These are phyloP conservation scores for Dasyprocta punctata DNA, from an alignment of 2,113 vertebrate species.

Conservation along the genomic window DNA sequence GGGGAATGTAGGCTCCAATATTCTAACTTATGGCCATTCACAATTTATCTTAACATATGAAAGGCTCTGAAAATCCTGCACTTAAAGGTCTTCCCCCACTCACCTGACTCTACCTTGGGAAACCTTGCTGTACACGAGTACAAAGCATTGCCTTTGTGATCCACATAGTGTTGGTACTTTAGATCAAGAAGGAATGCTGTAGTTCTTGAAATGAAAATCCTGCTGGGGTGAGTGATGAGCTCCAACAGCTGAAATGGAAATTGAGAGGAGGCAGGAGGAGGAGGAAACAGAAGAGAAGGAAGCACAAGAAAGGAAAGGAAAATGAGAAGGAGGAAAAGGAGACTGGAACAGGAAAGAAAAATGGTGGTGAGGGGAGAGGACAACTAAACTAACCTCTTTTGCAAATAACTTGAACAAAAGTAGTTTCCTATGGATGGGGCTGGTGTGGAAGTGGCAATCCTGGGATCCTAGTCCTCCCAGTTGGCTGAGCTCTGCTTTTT, in stretches of 20 bases:
- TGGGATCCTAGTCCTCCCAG: neutral
- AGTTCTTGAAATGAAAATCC: neutral
- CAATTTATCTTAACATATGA: neutral
- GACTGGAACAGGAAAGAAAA: conserved; percentile 23
- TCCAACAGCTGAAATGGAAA: conserved; percentile 39
- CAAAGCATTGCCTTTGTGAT: neutral
- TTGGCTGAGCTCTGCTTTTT: neutral
- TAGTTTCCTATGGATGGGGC: neutral
- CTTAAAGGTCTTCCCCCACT: neutral
- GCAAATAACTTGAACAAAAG: conserved; percentile 41
- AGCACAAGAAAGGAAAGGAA: neutral
- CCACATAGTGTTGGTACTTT: neutral
- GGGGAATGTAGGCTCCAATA: neutral
- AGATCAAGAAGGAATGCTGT: conserved; percentile 28
- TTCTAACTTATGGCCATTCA: neutral
- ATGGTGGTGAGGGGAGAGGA: neutral
- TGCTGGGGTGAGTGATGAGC: neutral
- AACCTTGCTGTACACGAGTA: neutral
- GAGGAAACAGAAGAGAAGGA: neutral
- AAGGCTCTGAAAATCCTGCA: conserved; percentile 16
- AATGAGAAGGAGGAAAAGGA: neutral
- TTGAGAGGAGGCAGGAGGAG: neutral
- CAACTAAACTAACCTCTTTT: neutral
- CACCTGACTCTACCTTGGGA: neutral
- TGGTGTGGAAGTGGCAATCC: neutral